These are phyloP conservation scores for Agrotis ipsilon DNA, from an alignment of 2,888 invertebrate genomes.

Conservation along the genomic window DNA sequence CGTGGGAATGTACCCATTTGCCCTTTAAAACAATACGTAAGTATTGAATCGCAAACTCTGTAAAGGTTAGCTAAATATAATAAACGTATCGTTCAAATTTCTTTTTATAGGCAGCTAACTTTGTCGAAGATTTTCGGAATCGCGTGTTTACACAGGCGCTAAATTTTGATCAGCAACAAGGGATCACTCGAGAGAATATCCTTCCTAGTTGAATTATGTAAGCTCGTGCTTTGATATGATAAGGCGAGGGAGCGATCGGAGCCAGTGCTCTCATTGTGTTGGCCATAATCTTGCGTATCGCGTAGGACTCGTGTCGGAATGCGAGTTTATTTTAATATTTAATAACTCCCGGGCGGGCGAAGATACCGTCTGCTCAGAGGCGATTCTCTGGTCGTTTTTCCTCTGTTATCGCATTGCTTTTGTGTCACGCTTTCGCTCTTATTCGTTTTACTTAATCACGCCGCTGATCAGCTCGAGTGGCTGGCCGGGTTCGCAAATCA, in stretches of 20 bases:
- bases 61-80: conserved; percentile 63
- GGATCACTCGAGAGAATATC: conserved; percentile 73
- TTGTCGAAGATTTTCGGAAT: conserved; percentile 64
- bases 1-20: conserved; percentile 63
- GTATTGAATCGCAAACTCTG: conserved; percentile 38
- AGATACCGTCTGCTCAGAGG: conserved; percentile 88
- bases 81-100: conserved; percentile 44
- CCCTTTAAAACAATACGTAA: conserved; percentile 62
- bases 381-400: conserved; percentile 88
- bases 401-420: conserved; percentile 87
- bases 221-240: conserved; percentile 87
- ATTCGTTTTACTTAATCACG: conserved; percentile 87
- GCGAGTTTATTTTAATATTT: conserved; percentile 91
- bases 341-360: conserved; percentile 88
- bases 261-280: conserved; percentile 88
- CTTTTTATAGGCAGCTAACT: conserved; percentile 56
- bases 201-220: conserved; percentile 83
- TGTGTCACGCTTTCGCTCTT: conserved; percentile 88
- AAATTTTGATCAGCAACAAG: conserved; percentile 77
- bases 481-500: conserved; percentile 78
- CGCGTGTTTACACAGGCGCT: conserved; percentile 75
- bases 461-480: conserved; percentile 80
- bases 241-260: conserved; percentile 85
- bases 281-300: conserved; percentile 88
- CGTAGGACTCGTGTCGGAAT: conserved; percentile 89